Conservation (phyloP, 2,888 invertebrate species). For the Athalia cordata region DNA sequence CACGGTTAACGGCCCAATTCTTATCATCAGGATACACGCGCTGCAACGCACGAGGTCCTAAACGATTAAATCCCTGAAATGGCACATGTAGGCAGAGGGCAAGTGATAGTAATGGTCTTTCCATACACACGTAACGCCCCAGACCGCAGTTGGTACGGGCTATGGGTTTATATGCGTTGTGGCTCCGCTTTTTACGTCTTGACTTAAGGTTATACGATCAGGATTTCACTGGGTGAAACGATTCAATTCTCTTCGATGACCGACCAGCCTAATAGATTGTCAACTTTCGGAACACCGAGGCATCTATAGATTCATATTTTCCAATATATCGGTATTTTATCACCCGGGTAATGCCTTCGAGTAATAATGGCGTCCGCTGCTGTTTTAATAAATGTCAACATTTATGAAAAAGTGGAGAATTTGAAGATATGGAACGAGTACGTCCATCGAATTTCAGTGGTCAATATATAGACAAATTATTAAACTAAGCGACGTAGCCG, state of each 20-base stretch:
- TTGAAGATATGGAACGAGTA: too few species aligned
- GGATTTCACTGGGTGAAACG: background rate
- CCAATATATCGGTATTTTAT: too few species aligned
- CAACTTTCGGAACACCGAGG: too few species aligned
- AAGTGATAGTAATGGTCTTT: conserved; percentile 35
- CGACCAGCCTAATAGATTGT: too few species aligned
- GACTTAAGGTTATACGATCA: background rate
- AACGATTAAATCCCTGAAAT: conserved; percentile 43
- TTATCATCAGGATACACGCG: conserved; percentile 44
- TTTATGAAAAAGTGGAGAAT: too few species aligned
- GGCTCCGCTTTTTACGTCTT: background rate
- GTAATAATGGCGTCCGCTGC: too few species aligned
- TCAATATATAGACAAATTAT: background rate
- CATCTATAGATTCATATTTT: too few species aligned
- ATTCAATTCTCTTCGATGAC: too few species aligned
- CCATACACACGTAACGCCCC: background rate
- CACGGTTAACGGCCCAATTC: conserved; percentile 36
- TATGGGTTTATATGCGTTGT: background rate
- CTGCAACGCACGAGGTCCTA: conserved; percentile 30
- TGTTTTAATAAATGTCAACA: too few species aligned
- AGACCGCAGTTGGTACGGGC: background rate
- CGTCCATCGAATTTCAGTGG: too few species aligned
- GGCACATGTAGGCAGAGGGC: background rate
- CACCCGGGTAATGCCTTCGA: too few species aligned
- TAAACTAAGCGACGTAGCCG: background rate